Evolutionary conservation across 2,797 vertebrate species (phyloP).

Genomic region (Danio aesculapii): DNA sequence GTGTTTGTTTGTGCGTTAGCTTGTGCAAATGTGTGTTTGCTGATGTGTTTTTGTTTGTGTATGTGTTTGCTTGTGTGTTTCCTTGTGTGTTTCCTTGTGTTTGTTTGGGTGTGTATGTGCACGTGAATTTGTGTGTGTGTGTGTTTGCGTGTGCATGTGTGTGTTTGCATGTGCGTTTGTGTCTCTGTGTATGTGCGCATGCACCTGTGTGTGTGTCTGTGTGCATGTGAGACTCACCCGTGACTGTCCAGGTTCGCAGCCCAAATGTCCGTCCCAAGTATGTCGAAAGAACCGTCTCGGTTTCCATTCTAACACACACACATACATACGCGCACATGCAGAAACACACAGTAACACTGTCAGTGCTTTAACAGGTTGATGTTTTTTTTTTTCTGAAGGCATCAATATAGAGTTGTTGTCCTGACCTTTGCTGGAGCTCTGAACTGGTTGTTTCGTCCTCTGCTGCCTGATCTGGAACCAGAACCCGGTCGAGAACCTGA

Average conservation of each 20-base stretch:
- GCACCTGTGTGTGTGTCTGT: too few relatives aligned
- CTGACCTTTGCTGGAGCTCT: slow-evolving; percentile 79
- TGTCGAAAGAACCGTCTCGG: slow-evolving; percentile 89
- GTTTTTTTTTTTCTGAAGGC: not conserved
- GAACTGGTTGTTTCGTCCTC: slow-evolving; percentile 82
- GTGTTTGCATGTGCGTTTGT: too few relatives aligned
- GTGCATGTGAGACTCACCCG: slow-evolving; percentile 77
- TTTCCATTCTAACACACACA: slow-evolving; percentile 88
- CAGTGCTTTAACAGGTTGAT: not conserved
- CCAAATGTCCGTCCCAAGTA: slow-evolving; percentile 98
- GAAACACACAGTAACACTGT: too few relatives aligned
- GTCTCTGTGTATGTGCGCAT: too few relatives aligned
- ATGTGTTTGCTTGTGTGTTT: too few relatives aligned
- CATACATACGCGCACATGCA: not conserved
- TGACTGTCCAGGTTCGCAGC: slow-evolving; percentile 95
- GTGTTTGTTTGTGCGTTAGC: too few relatives aligned
- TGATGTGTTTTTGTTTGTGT: too few relatives aligned
- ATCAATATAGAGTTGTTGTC: not conserved
- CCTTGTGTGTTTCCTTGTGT: too few relatives aligned
- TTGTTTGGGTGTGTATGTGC: too few relatives aligned
- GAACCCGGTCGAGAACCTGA: slow-evolving; percentile 83
- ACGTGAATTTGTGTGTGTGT: too few relatives aligned
- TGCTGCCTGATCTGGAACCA: slow-evolving; percentile 82
- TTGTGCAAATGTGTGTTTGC: too few relatives aligned
- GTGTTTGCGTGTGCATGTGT: too few relatives aligned